phyloP scores from a whole-genome alignment of 2,797 vertebrate species.

The Schizopygopsis pylzovi region DNA sequence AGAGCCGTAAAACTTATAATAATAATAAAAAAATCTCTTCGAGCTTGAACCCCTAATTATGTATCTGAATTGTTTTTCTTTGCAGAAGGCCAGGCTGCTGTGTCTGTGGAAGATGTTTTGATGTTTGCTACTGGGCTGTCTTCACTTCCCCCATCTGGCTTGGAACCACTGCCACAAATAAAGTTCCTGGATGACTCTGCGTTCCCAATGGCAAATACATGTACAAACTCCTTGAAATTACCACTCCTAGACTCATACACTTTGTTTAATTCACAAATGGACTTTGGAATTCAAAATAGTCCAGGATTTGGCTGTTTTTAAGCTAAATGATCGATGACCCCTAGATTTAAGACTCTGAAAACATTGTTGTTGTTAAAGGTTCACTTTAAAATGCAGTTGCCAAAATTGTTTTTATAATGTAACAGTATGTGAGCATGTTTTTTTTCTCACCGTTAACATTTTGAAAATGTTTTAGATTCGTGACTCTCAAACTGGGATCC shows the following conservation, averaged over 20 bases:
- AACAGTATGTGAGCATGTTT: not conserved
- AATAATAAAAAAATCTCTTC: too few relatives aligned
- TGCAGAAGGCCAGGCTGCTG: constrained; percentile 46
- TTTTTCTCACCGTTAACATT: not conserved
- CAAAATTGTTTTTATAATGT: not conserved
- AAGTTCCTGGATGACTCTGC: constrained; percentile 32
- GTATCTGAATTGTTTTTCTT: constrained; percentile 28
- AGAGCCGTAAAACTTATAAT: not conserved
- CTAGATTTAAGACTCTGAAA: constrained; percentile 7
- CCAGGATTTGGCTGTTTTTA: constrained; percentile 42
- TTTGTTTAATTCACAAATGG: constrained; percentile 44
- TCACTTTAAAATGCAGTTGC: not conserved
- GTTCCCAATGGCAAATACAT: constrained; percentile 52
- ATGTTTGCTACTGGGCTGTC: constrained; percentile 54
- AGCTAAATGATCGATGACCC: constrained; percentile 12
- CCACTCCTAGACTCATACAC: constrained; percentile 47
- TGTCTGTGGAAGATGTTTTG: constrained; percentile 51
- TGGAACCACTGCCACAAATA: constrained; percentile 40
- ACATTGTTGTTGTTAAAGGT: not conserved
- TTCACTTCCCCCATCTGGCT: constrained; percentile 50
- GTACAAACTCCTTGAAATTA: constrained; percentile 45
- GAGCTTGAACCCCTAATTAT: not conserved
- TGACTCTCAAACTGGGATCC: constrained; percentile 15
- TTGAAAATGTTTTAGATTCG: constrained; percentile 8
- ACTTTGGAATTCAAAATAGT: constrained; percentile 50